phyloP scores from a whole-genome alignment of 2,113 vertebrate genomes.

The Corythaixoides concolor region DNA sequence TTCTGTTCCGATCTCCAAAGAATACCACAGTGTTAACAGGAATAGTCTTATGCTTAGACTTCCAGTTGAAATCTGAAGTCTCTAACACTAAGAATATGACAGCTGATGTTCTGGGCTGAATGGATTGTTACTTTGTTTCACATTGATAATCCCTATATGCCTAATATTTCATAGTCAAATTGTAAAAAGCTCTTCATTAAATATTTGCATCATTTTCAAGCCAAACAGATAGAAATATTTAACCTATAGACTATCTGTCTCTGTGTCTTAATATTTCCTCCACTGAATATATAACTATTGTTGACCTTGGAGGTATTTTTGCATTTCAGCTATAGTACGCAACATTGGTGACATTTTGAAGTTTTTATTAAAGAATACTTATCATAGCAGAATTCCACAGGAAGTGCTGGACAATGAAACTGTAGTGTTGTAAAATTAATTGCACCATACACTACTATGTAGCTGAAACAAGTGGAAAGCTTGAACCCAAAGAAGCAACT shows the following conservation, averaged over 20 bases:
- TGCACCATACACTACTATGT: slow-evolving; percentile 76
- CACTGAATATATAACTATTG: slow-evolving; percentile 17
- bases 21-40: not conserved
- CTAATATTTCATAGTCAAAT: not conserved
- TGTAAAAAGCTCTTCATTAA: not conserved
- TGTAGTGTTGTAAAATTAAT: slow-evolving; percentile 87
- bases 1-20: not conserved
- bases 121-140: not conserved
- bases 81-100: not conserved
- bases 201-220: slow-evolving; percentile 24
- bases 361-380: slow-evolving; percentile 87
- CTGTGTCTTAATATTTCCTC: not conserved
- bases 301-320: slow-evolving; percentile 1
- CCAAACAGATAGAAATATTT: not conserved
- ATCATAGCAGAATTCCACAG: slow-evolving; percentile 73
- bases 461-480: slow-evolving; percentile 76
- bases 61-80: not conserved
- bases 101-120: not conserved
- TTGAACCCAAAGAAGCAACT: slow-evolving; percentile 80
- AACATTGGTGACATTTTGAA: slow-evolving; percentile 66
- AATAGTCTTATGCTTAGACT: not conserved
- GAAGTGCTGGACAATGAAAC: slow-evolving; percentile 77
- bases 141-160: not conserved
- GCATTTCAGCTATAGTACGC: slow-evolving; percentile 55
- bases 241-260: not conserved